These are phyloP conservation scores for Popillia japonica DNA, from an alignment of 1,140 invertebrate genomes.

Conservation along the genomic window DNA sequence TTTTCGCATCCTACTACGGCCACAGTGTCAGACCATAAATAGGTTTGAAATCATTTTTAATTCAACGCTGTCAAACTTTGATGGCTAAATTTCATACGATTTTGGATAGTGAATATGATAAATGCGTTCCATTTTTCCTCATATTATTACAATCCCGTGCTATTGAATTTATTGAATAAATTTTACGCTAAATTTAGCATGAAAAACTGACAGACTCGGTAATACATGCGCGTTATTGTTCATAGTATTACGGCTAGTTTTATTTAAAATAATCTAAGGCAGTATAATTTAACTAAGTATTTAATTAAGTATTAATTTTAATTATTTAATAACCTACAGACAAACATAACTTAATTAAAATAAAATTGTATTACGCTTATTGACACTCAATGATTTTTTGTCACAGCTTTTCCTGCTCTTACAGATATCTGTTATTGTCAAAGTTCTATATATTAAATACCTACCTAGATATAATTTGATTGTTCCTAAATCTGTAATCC, in stretches of 20 bases:
- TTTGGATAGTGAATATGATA: background rate
- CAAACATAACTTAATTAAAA: too few species aligned
- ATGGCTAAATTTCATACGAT: constrained; percentile 32
- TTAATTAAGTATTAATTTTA: too few species aligned
- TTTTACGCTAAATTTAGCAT: constrained; percentile 27
- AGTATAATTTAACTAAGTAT: too few species aligned
- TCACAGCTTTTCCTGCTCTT: too few species aligned
- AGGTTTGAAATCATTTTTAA: constrained; percentile 32
- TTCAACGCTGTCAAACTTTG: constrained; percentile 17
- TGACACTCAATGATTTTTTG: too few species aligned
- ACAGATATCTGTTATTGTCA: too few species aligned
- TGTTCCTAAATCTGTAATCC: too few species aligned
- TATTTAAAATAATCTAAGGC: background rate
- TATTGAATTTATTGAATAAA: constrained; percentile 23
- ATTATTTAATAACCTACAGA: too few species aligned
- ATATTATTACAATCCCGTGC: constrained; percentile 11
- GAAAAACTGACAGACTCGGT: constrained; percentile 3
- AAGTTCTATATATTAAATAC: too few species aligned
- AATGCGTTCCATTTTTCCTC: constrained; percentile 22
- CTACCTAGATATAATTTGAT: too few species aligned
- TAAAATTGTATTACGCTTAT: too few species aligned
- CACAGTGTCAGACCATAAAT: constrained; percentile 8
- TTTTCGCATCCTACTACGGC: background rate
- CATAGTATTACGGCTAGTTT: background rate
- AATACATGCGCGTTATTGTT: background rate